Percentiles rank a stretch among this genome's conserved stretches.
phyloP scores from a whole-genome alignment of 30 jellyfish, hydroid and myxozoan species.

The Turritopsis rubra region DNA sequence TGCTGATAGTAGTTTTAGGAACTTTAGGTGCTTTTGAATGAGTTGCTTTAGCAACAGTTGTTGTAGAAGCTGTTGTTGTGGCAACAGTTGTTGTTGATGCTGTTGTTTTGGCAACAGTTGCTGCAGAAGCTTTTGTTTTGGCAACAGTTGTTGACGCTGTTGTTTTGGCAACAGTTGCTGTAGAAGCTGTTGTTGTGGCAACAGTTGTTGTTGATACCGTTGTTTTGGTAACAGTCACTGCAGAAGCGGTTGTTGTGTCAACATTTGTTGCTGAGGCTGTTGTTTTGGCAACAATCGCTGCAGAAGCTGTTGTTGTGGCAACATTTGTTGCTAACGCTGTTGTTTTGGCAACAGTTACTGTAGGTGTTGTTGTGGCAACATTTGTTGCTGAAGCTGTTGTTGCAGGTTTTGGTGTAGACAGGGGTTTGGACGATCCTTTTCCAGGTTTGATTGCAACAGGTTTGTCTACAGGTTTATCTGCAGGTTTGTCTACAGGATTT shows the following conservation, averaged over 20 bases:
- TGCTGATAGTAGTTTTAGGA: neutral
- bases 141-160: neutral
- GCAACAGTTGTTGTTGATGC: neutral
- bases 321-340: neutral
- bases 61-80: neutral
- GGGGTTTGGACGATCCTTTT: neutral
- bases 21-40: neutral
- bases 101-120: neutral
- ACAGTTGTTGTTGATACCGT: neutral
- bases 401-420: neutral
- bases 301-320: neutral
- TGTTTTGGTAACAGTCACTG: neutral
- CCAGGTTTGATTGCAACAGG: neutral
- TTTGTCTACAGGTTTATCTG: neutral
- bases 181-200: neutral
- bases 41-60: neutral
- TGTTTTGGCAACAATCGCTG: neutral
- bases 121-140: neutral
- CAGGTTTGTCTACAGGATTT: neutral
- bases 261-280: neutral
- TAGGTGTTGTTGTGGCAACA: too few species aligned
- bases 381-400: neutral
- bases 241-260: neutral
- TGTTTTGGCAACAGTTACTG: neutral
- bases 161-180: too few species aligned